phyloP scores from a whole-genome alignment of 2,888 invertebrate genomes.

The Gonocerus acuteangulatus region DNA sequence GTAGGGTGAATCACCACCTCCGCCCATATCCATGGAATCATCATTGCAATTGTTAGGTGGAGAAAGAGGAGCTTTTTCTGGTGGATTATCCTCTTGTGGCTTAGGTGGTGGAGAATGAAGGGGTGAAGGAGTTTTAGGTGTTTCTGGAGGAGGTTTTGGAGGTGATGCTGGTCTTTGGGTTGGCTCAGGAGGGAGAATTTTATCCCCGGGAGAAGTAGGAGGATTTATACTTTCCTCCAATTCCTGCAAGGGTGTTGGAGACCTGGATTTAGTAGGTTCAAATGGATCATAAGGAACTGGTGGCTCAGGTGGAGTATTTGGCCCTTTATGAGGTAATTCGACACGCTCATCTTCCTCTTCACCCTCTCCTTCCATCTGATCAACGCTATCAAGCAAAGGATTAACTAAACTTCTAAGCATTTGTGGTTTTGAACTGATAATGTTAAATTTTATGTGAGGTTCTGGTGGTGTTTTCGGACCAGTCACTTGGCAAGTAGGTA shows the following conservation, averaged over 20 bases:
- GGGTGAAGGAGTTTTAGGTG: slow-evolving; percentile 30
- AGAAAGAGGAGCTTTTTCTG: slow-evolving; percentile 25
- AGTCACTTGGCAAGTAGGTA: slow-evolving; percentile 43
- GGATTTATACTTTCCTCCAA: slow-evolving; percentile 22
- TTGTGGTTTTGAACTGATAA: slow-evolving; percentile 47
- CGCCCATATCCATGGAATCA: slow-evolving; percentile 26
- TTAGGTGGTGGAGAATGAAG: slow-evolving; percentile 29
- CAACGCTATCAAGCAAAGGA: slow-evolving; percentile 52
- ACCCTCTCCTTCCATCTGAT: slow-evolving; percentile 48
- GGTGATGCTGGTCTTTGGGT: slow-evolving; percentile 25
- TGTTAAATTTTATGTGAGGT: slow-evolving; percentile 60
- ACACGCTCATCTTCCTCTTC: slow-evolving; percentile 39
- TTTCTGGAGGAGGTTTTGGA: slow-evolving; percentile 21
- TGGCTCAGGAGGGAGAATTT: slow-evolving; percentile 19
- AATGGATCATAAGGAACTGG: slow-evolving; percentile 82
- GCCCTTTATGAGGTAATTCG: slow-evolving; percentile 52
- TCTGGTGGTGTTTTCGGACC: slow-evolving; percentile 71
- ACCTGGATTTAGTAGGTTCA: slow-evolving; percentile 77
- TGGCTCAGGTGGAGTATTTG: slow-evolving; percentile 63
- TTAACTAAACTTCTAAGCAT: slow-evolving; percentile 51
- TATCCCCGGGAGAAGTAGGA: slow-evolving; percentile 21
- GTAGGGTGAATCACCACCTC: slow-evolving; percentile 58
- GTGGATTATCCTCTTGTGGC: slow-evolving; percentile 13
- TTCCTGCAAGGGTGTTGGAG: slow-evolving; percentile 44
- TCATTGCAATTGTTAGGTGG: slow-evolving; percentile 24